Conservation (phyloP, 2,113 vertebrate genomes). For the Chloropsis cyanopogon region DNA sequence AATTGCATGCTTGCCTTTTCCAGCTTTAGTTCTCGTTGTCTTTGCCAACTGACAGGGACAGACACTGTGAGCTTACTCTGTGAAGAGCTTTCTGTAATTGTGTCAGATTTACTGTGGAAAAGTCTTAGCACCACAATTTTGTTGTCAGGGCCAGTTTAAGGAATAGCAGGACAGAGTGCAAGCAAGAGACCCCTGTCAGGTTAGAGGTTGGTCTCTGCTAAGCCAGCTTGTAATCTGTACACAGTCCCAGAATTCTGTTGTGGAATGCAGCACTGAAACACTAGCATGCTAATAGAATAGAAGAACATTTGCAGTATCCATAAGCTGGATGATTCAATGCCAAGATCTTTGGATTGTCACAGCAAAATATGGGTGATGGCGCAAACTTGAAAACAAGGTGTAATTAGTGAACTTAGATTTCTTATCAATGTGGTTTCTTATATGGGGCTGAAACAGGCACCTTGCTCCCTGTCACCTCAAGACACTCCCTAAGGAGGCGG, state of each 20-base stretch:
- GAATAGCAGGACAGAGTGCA: not conserved
- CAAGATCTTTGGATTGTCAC: not conserved
- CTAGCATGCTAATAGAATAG: not conserved
- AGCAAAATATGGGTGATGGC: not conserved
- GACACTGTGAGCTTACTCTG: not conserved
- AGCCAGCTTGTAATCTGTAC: not conserved
- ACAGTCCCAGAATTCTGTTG: not conserved
- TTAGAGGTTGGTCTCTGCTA: not conserved
- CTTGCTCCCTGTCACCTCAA: not conserved
- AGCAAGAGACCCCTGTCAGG: not conserved
- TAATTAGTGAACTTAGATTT: not conserved
- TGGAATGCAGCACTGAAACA: not conserved
- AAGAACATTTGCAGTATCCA: not conserved
- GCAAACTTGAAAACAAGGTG: not conserved
- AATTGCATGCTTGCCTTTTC: not conserved
- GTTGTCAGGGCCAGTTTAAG: not conserved
- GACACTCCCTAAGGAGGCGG: not conserved
- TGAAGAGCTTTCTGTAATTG: not conserved
- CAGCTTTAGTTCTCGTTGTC: not conserved
- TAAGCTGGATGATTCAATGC: not conserved
- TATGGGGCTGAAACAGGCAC: not conserved
- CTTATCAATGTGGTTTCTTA: not conserved
- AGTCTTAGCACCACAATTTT: not conserved
- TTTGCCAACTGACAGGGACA: not conserved
- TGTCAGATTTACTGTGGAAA: not conserved